These are phyloP conservation scores for Nomada ruficornis DNA, from an alignment of 2,888 invertebrate species.

Conservation along the genomic window DNA sequence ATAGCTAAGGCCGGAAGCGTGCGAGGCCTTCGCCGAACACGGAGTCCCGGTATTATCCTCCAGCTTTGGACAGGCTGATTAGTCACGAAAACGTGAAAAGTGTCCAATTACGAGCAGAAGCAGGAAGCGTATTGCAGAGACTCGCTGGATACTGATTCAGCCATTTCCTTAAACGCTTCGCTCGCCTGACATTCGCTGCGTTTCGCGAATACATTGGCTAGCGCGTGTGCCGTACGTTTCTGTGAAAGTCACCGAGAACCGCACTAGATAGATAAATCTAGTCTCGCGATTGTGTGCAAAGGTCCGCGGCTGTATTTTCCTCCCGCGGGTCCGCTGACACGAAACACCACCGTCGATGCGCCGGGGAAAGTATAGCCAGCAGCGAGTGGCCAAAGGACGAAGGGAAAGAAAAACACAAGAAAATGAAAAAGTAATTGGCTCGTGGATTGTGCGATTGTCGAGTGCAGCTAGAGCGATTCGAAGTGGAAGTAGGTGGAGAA, in stretches of 20 bases:
- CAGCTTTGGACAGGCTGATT: constrained; percentile 64
- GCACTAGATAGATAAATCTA: constrained; percentile 51
- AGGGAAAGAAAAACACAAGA: background rate
- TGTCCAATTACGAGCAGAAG: constrained; percentile 72
- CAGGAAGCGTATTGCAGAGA: constrained; percentile 66
- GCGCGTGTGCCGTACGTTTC: constrained; percentile 3
- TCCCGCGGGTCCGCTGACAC: background rate
- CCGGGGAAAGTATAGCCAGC: constrained; percentile 15
- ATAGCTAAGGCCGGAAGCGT: constrained; percentile 19
- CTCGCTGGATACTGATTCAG: constrained; percentile 71
- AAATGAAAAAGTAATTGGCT: background rate
- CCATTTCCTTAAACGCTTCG: constrained; percentile 71
- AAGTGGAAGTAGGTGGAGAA: background rate
- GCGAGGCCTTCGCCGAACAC: constrained; percentile 58
- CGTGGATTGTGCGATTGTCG: too few relatives aligned
- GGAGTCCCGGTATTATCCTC: constrained; percentile 55
- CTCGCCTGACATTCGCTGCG: constrained; percentile 54
- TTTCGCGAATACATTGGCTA: constrained; percentile 39
- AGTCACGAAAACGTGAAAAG: constrained; percentile 75
- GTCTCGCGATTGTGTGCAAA: constrained; percentile 55
- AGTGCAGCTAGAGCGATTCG: too few relatives aligned
- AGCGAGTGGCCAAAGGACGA: background rate
- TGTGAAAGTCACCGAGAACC: constrained; percentile 28
- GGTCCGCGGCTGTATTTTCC: constrained; percentile 30
- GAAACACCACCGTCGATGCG: background rate